Conservation (phyloP, 2,113 vertebrate genomes). For the Clupea harengus region DNA sequence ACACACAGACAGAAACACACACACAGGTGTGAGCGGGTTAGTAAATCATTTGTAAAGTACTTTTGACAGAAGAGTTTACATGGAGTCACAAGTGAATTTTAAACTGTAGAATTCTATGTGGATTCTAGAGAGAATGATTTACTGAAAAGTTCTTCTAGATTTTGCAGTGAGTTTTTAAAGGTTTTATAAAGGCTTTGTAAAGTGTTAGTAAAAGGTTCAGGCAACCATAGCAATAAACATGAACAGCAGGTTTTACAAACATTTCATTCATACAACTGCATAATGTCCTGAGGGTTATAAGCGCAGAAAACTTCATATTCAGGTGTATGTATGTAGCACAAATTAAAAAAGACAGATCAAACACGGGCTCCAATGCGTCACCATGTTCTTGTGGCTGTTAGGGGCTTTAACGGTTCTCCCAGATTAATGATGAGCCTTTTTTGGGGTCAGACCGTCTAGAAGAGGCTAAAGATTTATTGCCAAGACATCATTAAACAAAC, state of each 20-base stretch:
- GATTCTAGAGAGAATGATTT: too few species aligned
- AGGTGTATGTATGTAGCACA: too few species aligned
- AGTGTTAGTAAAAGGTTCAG: too few species aligned
- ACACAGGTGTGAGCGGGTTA: background rate
- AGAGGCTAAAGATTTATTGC: background rate
- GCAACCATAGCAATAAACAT: too few species aligned
- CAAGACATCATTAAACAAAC: background rate
- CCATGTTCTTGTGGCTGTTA: background rate
- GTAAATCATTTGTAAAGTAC: background rate
- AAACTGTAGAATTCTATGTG: too few species aligned
- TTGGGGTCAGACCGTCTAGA: background rate
- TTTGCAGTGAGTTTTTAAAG: too few species aligned
- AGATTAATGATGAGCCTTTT: slow-evolving; percentile 2
- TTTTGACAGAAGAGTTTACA: background rate
- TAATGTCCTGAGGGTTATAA: too few species aligned
- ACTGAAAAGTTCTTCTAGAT: too few species aligned
- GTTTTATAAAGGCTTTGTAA: too few species aligned
- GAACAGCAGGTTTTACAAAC: too few species aligned
- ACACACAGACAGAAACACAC: background rate
- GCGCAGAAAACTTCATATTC: too few species aligned
- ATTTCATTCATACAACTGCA: too few species aligned
- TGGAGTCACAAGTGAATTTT: background rate
- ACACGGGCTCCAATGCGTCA: background rate
- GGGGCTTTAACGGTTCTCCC: background rate
- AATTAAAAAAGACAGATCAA: background rate